Evolutionary conservation across 2,797 vertebrate species (phyloP).

Genomic region (Hippocampus kuda): DNA sequence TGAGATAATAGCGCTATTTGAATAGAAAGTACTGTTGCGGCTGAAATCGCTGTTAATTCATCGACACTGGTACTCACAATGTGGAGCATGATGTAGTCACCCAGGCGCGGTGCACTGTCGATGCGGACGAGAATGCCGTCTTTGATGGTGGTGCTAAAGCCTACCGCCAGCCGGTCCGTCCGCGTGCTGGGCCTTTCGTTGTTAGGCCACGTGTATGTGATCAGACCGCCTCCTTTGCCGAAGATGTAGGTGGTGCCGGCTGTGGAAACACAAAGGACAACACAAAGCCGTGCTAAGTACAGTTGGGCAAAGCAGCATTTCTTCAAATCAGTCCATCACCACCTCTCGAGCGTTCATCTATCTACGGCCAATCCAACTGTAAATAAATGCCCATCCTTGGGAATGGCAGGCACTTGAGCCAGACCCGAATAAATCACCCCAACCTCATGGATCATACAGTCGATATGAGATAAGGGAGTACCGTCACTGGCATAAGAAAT

Average conservation of each 20-base stretch:
- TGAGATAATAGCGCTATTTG: too few relatives aligned
- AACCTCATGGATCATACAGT: constrained; percentile 59
- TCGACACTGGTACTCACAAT: constrained; percentile 73
- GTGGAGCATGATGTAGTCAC: constrained; percentile 95
- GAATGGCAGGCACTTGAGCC: constrained; percentile 51
- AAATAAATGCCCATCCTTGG: constrained; percentile 58
- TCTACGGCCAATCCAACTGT: constrained; percentile 52
- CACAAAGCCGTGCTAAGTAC: not conserved
- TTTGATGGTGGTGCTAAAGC: constrained; percentile 93
- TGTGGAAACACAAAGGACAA: constrained; percentile 43
- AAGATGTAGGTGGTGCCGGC: constrained; percentile 96
- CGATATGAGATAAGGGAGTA: constrained; percentile 61
- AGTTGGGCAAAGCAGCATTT: not conserved
- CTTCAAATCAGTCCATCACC: not conserved
- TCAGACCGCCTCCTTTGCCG: constrained; percentile 91
- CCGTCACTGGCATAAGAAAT: constrained; percentile 45
- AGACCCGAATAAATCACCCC: constrained; percentile 52
- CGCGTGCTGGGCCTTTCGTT: constrained; percentile 93
- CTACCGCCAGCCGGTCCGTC: constrained; percentile 89
- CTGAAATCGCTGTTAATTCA: not conserved
- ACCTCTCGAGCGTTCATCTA: constrained; percentile 7
- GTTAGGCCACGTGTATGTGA: constrained; percentile 92
- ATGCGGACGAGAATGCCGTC: constrained; percentile 93
- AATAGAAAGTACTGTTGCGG: not conserved
- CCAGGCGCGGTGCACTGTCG: constrained; percentile 89